Percentiles rank a stretch among this genome's conserved stretches.
These are phyloP conservation scores for Buceros bicornis DNA, from an alignment of 2,797 vertebrate genomes.

Conservation along the genomic window DNA sequence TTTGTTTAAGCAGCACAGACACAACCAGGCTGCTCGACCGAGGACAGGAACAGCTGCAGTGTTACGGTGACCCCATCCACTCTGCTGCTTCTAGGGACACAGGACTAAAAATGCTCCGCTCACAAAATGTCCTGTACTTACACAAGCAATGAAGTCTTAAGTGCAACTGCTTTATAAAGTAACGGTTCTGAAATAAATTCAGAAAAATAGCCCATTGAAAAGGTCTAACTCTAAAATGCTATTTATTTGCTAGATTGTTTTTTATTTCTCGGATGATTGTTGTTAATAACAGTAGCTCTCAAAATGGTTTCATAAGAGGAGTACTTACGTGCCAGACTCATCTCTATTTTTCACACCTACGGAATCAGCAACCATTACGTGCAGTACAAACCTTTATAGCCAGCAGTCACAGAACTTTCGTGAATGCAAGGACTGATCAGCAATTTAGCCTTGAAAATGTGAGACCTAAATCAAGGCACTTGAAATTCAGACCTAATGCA, in stretches of 20 bases:
- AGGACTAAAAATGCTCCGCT: background rate
- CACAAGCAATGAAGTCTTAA: background rate
- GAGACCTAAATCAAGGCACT: background rate
- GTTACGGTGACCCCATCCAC: background rate
- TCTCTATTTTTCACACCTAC: background rate
- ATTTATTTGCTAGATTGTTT: background rate
- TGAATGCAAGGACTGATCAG: background rate
- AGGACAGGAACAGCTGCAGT: background rate
- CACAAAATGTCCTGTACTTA: background rate
- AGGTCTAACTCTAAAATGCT: background rate
- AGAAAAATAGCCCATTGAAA: background rate
- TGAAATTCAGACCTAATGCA: constrained; percentile 75
- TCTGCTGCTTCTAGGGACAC: background rate
- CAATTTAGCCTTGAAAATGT: background rate
- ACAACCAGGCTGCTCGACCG: background rate
- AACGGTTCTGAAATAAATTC: background rate
- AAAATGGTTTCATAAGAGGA: background rate
- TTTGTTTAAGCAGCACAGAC: background rate
- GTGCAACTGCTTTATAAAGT: background rate
- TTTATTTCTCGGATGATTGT: background rate
- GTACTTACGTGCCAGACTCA: background rate
- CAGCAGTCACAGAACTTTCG: background rate
- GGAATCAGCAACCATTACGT: background rate
- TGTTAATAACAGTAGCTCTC: background rate
- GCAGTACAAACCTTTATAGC: background rate